A percentile compares a stretch with the other conserved stretches of the same genome.
Evolutionary conservation across 2,797 vertebrate species (phyloP).

Genomic region (Acipenser oxyrinchus): DNA sequence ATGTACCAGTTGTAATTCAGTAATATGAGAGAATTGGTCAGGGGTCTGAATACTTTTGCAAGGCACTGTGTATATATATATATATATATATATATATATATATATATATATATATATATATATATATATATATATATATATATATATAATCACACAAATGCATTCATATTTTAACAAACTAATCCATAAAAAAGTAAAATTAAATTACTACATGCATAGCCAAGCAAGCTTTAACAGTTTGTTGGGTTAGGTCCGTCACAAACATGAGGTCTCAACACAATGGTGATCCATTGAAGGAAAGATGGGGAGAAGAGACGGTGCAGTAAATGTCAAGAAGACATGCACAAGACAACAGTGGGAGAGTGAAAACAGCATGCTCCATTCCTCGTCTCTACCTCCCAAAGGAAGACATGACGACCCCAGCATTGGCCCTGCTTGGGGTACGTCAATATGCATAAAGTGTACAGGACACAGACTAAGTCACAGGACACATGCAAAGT

Average conservation of each 20-base stretch:
- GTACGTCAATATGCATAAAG: too few relatives aligned
- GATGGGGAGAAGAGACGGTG: background rate
- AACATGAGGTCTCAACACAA: background rate
- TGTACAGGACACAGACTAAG: too few relatives aligned
- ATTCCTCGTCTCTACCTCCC: conserved; percentile 27
- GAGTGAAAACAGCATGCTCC: conserved; percentile 43
- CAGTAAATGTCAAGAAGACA: conserved; percentile 27
- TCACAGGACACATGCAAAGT: too few relatives aligned
- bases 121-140: conserved; percentile 3
- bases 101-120: background rate
- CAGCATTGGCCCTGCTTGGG: too few relatives aligned
- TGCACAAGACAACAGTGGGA: conserved; percentile 41
- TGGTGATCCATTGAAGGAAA: background rate
- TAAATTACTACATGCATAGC: conserved; percentile 15
- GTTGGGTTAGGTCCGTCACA: background rate
- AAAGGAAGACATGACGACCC: conserved; percentile 1
- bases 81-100: too few relatives aligned
- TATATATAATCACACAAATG: background rate
- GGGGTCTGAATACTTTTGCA: too few relatives aligned
- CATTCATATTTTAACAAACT: background rate
- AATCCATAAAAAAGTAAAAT: background rate
- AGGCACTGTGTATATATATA: too few relatives aligned
- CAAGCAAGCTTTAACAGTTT: conserved; percentile 7
- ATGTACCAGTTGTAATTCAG: too few relatives aligned
- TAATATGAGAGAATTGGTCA: too few relatives aligned